Conservation (phyloP, 2,113 vertebrate genomes). For the Turdus rufiventris region DNA sequence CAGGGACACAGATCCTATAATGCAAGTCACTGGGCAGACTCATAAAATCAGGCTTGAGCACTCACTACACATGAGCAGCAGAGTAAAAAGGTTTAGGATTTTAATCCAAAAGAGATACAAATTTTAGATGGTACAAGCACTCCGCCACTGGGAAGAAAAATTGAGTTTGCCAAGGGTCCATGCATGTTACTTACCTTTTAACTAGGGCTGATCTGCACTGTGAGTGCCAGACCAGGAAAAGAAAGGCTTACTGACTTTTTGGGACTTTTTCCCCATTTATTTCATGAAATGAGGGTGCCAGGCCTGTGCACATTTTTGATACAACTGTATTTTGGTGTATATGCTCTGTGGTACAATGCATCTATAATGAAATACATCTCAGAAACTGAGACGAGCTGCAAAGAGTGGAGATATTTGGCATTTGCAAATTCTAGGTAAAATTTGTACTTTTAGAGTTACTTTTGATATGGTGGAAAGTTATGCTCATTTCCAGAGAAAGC, state of each 20-base stretch:
- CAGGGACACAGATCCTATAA: constrained; percentile 1
- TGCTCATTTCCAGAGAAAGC: neutral
- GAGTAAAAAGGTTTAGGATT: neutral
- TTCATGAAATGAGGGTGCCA: neutral
- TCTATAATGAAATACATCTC: neutral
- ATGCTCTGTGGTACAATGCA: neutral
- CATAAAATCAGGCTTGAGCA: neutral
- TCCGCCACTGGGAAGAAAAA: neutral
- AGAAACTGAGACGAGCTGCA: neutral
- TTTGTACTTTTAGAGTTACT: neutral
- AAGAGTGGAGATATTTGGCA: neutral
- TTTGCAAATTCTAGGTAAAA: neutral
- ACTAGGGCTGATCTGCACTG: neutral
- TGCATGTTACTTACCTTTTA: neutral
- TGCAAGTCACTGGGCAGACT: constrained; percentile 22
- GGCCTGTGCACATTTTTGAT: neutral
- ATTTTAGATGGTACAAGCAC: neutral
- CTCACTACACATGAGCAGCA: neutral
- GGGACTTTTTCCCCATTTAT: neutral
- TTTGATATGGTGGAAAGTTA: neutral
- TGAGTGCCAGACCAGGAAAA: neutral
- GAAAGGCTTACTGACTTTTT: neutral
- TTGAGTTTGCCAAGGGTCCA: neutral
- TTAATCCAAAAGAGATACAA: neutral
- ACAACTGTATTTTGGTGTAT: neutral